A percentile compares a stretch with the other conserved stretches of the same genome.
Conservation (phyloP, 2,113 vertebrate genomes). For the Pollimyrus isidori region DNA sequence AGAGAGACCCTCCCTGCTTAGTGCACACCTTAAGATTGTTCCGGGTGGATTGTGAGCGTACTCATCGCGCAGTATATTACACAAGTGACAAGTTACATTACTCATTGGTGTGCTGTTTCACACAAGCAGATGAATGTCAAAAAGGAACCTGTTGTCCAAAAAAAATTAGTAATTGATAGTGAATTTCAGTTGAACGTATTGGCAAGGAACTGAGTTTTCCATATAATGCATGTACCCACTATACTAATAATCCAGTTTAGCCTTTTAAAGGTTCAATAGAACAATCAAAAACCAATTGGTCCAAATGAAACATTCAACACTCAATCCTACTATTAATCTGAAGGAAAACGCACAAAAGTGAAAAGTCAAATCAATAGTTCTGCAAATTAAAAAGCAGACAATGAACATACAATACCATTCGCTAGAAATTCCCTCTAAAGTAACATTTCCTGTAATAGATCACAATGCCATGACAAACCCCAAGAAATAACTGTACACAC, state of each 20-base stretch:
- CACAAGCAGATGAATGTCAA: slow-evolving; percentile 82
- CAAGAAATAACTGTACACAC: neutral
- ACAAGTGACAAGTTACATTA: slow-evolving; percentile 75
- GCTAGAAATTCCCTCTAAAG: neutral
- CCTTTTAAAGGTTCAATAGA: slow-evolving; percentile 4
- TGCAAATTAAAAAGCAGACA: neutral
- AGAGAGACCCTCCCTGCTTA: slow-evolving; percentile 82
- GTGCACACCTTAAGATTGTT: slow-evolving; percentile 83
- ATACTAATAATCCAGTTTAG: neutral
- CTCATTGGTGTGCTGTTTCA: slow-evolving; percentile 81
- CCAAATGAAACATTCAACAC: neutral
- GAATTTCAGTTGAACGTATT: neutral
- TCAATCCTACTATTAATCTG: slow-evolving; percentile 7
- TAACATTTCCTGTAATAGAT: neutral
- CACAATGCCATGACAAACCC: neutral
- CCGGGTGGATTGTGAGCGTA: slow-evolving; percentile 73
- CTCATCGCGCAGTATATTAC: slow-evolving; percentile 81
- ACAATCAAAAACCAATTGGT: neutral
- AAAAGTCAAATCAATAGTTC: neutral
- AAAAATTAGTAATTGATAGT: slow-evolving; percentile 37
- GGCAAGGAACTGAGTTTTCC: slow-evolving; percentile 11
- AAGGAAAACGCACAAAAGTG: neutral
- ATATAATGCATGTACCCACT: neutral
- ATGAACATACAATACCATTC: neutral
- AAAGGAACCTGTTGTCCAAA: slow-evolving; percentile 43